Percentiles rank a stretch among this genome's conserved stretches.
Evolutionary conservation across 1,140 invertebrate genomes (phyloP).

Genomic region (Sminthurides bifidus): DNA sequence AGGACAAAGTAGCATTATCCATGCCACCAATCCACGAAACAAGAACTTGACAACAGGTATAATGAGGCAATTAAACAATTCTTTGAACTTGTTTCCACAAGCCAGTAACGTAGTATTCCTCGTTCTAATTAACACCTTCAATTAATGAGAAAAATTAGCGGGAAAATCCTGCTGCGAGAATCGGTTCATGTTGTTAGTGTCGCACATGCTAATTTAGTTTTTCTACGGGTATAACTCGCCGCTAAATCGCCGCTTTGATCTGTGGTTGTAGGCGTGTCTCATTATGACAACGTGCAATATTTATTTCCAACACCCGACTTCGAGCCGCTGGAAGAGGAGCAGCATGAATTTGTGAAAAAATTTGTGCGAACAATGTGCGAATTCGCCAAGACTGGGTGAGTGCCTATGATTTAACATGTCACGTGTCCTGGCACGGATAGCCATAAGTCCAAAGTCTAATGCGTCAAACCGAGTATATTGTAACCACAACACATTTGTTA

Average conservation of each 20-base stretch:
- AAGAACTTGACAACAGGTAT: neutral
- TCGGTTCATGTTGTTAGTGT: too few relatives aligned
- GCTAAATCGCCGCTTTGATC: neutral
- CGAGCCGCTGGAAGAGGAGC: neutral
- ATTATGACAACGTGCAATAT: conserved; percentile 18
- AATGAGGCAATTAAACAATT: too few relatives aligned
- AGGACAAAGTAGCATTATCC: conserved; percentile 5
- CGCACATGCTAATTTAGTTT: neutral
- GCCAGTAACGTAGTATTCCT: too few relatives aligned
- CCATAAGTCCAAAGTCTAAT: too few relatives aligned
- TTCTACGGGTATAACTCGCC: neutral
- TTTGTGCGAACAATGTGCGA: conserved; percentile 1
- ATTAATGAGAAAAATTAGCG: too few relatives aligned
- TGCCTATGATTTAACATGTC: too few relatives aligned
- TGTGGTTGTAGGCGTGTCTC: conserved; percentile 6
- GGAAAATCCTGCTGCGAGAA: too few relatives aligned
- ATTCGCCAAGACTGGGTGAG: conserved; percentile 8
- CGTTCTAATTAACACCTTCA: too few relatives aligned
- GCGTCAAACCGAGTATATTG: too few relatives aligned
- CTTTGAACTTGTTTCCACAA: too few relatives aligned
- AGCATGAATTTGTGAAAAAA: conserved; percentile 9
- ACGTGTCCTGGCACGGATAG: too few relatives aligned
- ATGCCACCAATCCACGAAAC: conserved; percentile 1
- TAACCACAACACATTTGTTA: too few relatives aligned
- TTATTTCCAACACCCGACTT: conserved; percentile 7